Evolutionary conservation across 2,113 vertebrate species (phyloP).

Genomic region (Mionectes macconnelli): DNA sequence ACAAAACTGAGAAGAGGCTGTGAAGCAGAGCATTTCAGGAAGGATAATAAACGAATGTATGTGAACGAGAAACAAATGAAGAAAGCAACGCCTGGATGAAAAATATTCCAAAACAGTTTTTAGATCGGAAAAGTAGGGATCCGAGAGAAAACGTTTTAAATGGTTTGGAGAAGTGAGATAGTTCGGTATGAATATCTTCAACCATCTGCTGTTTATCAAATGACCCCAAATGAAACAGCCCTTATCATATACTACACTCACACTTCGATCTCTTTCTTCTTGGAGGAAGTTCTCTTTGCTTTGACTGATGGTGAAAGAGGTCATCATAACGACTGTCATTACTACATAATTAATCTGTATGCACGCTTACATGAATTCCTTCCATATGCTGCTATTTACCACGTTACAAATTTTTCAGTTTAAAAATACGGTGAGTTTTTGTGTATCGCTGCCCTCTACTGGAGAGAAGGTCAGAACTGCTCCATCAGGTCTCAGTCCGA

Average conservation of each 20-base stretch:
- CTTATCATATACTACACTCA: neutral
- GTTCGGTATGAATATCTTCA: neutral
- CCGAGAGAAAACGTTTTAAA: neutral
- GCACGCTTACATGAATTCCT: neutral
- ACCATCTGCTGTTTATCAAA: neutral
- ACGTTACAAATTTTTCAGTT: too few relatives aligned
- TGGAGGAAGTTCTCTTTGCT: neutral
- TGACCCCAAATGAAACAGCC: neutral
- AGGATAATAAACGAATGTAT: neutral
- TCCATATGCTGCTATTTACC: neutral
- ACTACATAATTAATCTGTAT: neutral
- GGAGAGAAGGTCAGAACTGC: neutral
- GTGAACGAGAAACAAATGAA: neutral
- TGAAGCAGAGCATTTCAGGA: neutral
- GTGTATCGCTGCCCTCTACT: constrained; percentile 56
- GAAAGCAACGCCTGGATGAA: neutral
- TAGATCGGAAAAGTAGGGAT: neutral
- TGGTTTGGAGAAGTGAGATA: neutral
- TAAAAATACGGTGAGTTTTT: neutral
- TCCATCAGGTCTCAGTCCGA: accelerated
- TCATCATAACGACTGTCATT: neutral
- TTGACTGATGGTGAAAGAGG: neutral
- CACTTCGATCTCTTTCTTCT: neutral
- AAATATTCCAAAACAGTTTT: neutral
- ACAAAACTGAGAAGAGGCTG: neutral